Base-by-base conservation (phyloP, 2,797 vertebrate genomes). In the Pipistrellus pygmaeus region DNA sequence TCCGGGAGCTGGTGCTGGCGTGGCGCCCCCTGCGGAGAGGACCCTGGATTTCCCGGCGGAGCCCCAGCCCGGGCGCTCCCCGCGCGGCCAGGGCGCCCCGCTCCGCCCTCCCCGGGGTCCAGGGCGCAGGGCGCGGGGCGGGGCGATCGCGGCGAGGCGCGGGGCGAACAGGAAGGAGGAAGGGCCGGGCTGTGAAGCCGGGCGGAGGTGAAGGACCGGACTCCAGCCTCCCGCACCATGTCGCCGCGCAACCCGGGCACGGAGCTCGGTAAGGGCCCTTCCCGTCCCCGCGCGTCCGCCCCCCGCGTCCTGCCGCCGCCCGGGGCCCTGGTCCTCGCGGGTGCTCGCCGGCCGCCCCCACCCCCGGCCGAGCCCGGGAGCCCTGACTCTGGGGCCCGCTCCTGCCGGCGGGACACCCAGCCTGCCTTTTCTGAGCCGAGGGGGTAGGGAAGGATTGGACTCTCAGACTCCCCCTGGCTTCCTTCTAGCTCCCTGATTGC, bases 201-300 rank as follows among this genome's bases (percentile, higher is more conserved):
- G 3, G 3, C 3, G 0, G 0, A 0, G 48, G 51, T 13, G 46
- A 15, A 51, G 6, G 1, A 46, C 8, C 1, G 4, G 8, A 18
- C 3, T 25, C 48, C 27, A 8, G 20, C 5, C 0, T n/a, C 21
- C 2, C 0, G 15, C 69, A 41, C 71, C 30, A 98, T 98, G 98
- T 76, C 96, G 6, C 90, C 96, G 2, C 78, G n/a, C 3, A 97
- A 96, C 77, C 78, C 9, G 71, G 98, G 98, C 75, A 95, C 90
- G 0, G 91, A 91, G 80, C 90, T 98, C n/a, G 98, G 98, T 98
- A 98, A 98, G 98, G 82, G 51, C 44, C 25, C 87, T 5, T 30
- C 13, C 23, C n/a, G 38, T 17, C 35, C 25, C 18, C 3, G 8
- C 27, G 55, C 18, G 27, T 20, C 55, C 10, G 57, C 13, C 13